Conservation (phyloP, 2,113 vertebrate genomes). For the Leuciscus idus region DNA sequence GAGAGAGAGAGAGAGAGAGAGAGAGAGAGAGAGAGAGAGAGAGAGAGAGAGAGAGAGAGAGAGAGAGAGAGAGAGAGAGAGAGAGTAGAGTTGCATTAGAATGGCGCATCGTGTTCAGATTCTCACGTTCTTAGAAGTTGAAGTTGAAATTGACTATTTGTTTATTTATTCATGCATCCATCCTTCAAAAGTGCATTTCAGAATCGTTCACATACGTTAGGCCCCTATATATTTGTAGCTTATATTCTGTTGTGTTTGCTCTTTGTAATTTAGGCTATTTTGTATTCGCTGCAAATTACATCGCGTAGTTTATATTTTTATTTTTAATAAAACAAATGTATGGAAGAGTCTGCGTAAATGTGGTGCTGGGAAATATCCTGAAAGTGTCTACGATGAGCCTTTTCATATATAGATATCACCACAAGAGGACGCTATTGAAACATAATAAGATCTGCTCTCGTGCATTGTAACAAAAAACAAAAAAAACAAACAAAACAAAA, state of each 20-base stretch:
- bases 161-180: background rate
- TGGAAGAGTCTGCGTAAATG: background rate
- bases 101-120: slow-evolving; percentile 72
- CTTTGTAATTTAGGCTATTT: background rate
- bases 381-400: background rate
- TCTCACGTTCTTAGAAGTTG: background rate
- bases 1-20: too few species aligned
- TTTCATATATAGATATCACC: slow-evolving; percentile 39
- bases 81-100: slow-evolving; percentile 94
- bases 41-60: too few species aligned
- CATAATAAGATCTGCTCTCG: slow-evolving; percentile 59
- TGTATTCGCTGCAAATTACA: background rate
- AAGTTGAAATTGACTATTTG: background rate
- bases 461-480: background rate
- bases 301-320: background rate
- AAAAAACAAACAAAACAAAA: background rate
- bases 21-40: slow-evolving; percentile 73
- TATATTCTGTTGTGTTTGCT: background rate
- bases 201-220: background rate
- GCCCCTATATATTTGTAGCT: background rate
- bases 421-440: slow-evolving; percentile 75
- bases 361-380: background rate
- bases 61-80: slow-evolving; percentile 63
- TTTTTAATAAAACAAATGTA: background rate
- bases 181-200: background rate